These are phyloP conservation scores for Aricia artaxerxes DNA, from an alignment of 2,888 invertebrate genomes.

Conservation along the genomic window DNA sequence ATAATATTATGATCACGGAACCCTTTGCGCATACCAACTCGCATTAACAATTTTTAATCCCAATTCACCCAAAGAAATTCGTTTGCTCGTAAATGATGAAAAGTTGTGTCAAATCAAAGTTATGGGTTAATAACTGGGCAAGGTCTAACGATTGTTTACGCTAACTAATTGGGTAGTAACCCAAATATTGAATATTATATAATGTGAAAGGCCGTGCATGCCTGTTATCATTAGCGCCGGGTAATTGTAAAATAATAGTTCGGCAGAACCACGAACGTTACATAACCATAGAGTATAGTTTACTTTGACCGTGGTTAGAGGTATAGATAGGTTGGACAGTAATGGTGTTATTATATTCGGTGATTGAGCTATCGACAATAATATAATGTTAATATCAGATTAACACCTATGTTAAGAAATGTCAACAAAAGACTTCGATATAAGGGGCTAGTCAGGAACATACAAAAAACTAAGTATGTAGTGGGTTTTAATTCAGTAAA, in stretches of 20 bases:
- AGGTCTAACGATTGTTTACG: not conserved
- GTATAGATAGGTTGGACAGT: not conserved
- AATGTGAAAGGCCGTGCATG: conserved; percentile 19
- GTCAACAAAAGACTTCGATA: too few species aligned
- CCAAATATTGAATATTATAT: conserved; percentile 20
- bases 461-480: too few species aligned
- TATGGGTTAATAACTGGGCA: not conserved
- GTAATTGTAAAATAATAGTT: conserved; percentile 25
- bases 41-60: not conserved
- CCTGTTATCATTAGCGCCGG: conserved; percentile 19
- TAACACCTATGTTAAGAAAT: not conserved
- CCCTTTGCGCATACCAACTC: not conserved
- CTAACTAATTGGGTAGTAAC: conserved; percentile 17
- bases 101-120: not conserved
- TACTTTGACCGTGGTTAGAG: not conserved
- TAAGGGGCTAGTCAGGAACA: too few species aligned
- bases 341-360: not conserved
- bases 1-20: not conserved
- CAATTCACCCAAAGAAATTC: not conserved
- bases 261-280: not conserved
- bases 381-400: not conserved
- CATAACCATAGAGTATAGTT: not conserved
- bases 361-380: not conserved
- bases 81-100: not conserved
- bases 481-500: too few species aligned